Base-by-base conservation (phyloP, 37 sponge, comb jelly and placozoan species). In the Petrosia ficiformis region DNA sequence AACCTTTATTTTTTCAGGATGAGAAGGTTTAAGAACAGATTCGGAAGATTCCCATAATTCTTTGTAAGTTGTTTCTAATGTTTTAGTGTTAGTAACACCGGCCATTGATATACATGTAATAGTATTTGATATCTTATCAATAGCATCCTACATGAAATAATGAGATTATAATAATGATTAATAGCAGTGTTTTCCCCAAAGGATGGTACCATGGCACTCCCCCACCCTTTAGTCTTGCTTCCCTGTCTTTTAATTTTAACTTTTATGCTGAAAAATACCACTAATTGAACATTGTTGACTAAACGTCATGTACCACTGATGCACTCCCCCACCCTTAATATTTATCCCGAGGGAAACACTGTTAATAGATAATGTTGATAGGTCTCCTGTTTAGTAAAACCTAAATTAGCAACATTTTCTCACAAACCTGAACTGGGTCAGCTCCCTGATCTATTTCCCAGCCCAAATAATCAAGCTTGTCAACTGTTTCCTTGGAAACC, bases 391-490 rank as follows among this genome's bases (percentile, higher is more conserved):
- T n/a, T n/a, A n/a, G n/a, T n/a, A n/a, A n/a, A n/a, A n/a, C n/a
- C n/a, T n/a, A n/a, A n/a, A n/a, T n/a, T n/a, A n/a, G n/a, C n/a
- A n/a, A n/a, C 8, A 19, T 19, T 48, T 14, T 48, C 35, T 44
- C n/a, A 22, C 54, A 25, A 32, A 91, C 92, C 83, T 90, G 63
- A 33, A 73, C 43, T 26, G 82, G 82, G 64, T 88, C 89, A 14
- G 79, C 73, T 26, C 60, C 84, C 65, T 87, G 77, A 68, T 88
- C 89, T 2, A 83, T 41, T 43, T 78, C 65, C 93, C 93, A 98
- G 1, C 80, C 91, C 86, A 98, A 90, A 82, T 95, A 98, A 28
- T 70, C 67, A 28, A 97, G 82, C 26, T 71, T 86, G 71, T 97
- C 98, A 42, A 86, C 88, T 29, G 57, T 56, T 38, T 94, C 93